A percentile compares a stretch with the other conserved stretches of the same genome.
Evolutionary conservation across 2,113 vertebrate species (phyloP).

Genomic region (Chauna torquata): DNA sequence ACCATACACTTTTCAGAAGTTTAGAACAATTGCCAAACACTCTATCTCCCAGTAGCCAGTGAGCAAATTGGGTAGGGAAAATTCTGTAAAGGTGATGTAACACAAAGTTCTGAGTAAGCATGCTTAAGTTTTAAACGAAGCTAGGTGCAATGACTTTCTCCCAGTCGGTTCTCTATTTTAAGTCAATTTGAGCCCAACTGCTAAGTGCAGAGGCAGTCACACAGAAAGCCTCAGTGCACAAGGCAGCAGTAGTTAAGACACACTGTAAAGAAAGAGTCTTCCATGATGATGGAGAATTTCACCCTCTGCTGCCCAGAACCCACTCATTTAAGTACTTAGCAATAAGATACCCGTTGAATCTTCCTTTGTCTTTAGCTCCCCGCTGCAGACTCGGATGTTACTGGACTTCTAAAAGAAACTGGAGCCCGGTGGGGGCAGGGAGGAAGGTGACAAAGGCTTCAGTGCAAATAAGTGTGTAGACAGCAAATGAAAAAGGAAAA

Average conservation of each 20-base stretch:
- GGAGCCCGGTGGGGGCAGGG: neutral
- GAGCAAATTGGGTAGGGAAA: neutral
- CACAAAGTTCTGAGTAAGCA: neutral
- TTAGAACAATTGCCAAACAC: neutral
- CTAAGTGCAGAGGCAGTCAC: slow-evolving; percentile 21
- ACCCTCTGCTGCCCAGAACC: neutral
- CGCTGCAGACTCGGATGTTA: neutral
- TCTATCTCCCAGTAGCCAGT: neutral
- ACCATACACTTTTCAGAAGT: neutral
- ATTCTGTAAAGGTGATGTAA: slow-evolving; percentile 3
- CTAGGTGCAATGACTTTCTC: neutral
- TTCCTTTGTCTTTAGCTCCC: slow-evolving; percentile 26
- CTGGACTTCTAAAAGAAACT: neutral
- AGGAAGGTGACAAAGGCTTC: slow-evolving; percentile 3
- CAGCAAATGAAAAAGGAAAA: neutral
- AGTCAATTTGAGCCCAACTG: slow-evolving; percentile 20
- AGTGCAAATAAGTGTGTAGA: neutral
- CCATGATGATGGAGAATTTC: neutral
- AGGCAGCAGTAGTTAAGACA: neutral
- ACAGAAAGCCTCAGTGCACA: neutral
- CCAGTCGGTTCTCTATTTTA: neutral
- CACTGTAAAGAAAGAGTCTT: neutral
- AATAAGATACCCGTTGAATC: neutral
- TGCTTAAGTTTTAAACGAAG: neutral
- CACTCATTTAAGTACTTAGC: neutral